Evolutionary conservation across 2,888 invertebrate genomes (phyloP).

Genomic region (Heliconius aoede): DNA sequence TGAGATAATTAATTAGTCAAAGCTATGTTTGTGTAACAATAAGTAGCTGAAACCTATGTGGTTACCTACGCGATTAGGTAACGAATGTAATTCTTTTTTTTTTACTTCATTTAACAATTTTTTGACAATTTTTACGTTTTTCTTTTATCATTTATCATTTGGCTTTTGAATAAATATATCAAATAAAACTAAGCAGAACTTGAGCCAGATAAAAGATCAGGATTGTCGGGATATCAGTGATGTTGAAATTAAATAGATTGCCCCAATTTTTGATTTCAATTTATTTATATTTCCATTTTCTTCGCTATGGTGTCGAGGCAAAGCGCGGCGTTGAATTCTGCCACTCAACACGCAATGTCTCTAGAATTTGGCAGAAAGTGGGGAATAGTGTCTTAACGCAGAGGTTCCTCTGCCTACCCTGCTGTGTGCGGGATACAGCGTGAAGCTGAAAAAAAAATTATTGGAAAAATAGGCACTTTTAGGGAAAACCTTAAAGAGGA

Average conservation of each 20-base stretch:
- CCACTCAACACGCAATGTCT: too few species aligned
- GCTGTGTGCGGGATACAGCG: too few species aligned
- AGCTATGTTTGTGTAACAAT: not conserved
- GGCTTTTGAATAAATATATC: not conserved
- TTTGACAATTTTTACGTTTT: not conserved
- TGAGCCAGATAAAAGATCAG: not conserved
- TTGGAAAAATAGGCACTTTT: too few species aligned
- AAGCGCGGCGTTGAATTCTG: too few species aligned
- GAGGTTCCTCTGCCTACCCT: too few species aligned
- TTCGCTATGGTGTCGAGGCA: too few species aligned
- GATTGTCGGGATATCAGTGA: not conserved
- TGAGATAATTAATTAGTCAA: constrained; percentile 25
- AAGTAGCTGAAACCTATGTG: not conserved
- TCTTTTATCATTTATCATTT: not conserved
- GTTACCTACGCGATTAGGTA: not conserved
- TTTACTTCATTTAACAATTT: not conserved
- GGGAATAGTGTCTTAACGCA: too few species aligned
- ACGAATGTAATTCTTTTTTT: not conserved
- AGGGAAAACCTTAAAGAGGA: too few species aligned
- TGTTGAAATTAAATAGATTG: not conserved
- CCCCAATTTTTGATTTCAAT: not conserved
- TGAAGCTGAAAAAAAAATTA: too few species aligned
- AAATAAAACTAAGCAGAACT: not conserved
- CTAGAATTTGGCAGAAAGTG: too few species aligned
- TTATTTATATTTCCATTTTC: too few species aligned